Evolutionary conservation across 1,140 invertebrate genomes (phyloP), one percentile per base, ranked within the genome.

Genomic region (Sweltsa coloradensis): DNA sequence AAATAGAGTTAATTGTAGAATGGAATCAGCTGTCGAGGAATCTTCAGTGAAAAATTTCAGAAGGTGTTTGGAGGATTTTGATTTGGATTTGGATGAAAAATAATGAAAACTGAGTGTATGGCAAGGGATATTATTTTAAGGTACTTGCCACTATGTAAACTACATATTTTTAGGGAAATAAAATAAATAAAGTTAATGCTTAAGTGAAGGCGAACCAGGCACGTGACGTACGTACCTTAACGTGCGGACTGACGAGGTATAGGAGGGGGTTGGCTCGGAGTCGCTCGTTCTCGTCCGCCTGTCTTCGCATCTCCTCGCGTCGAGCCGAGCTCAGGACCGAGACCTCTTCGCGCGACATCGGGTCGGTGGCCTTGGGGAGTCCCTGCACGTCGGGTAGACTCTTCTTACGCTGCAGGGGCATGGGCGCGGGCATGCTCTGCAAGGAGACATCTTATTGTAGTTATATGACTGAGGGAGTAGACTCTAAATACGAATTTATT

Each of bases 261-360:
- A 96, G 78, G 51, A 97, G 72, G 56, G 93, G 93, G 74, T 96
- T 96, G 55, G 88, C 88, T 62, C 87, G 75, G 47, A 93, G 78
- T 65, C 87, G 79, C 68, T 97, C 93, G 45, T 85, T 81, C 64
- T 95, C 84, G 65, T 97, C 91, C 57, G 85, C 78, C 69, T 93
- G 82, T 51, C 86, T 75, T 55, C 93, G 79, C 41, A 96, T 74
- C 66, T 96, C 92, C 66, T 98, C 93, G 49, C 96, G 76, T 45
- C 94, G 78, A 51, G 89, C 85, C 45, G 87, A 91, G 54, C 92
- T 91, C 54, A 99, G 73, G 13, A 83, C 78, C 41, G 91, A 92
- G 5, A 94, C 91, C 70, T 99, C 93, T 69, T 97, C 92, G 44
- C 95, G 76, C 11, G 89, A 85, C 81, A 97, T 89, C 27, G 84